phyloP scores from a whole-genome alignment of 2,888 invertebrate genomes.

The Orthonychiurus folsomi region DNA sequence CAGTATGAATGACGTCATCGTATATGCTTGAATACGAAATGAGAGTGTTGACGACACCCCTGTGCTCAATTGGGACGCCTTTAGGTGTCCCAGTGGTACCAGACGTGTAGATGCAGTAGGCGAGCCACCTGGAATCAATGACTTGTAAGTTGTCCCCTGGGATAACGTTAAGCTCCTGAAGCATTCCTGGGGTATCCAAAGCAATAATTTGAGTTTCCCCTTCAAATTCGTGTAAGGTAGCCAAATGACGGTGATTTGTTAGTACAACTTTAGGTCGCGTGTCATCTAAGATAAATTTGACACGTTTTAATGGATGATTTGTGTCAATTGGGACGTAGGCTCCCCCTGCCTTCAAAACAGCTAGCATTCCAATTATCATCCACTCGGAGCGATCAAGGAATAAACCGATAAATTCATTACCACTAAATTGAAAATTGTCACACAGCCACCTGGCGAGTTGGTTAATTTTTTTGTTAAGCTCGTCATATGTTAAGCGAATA shows the following conservation, averaged over 20 bases:
- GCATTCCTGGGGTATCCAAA: constrained; percentile 2
- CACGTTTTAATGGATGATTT: constrained; percentile 10
- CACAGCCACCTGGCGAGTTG: background rate
- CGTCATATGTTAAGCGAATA: background rate
- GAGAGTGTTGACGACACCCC: too few species aligned
- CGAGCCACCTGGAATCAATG: background rate
- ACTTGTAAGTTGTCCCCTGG: background rate
- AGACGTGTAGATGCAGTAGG: background rate
- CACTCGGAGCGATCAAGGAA: constrained; percentile 6
- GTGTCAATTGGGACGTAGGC: constrained; percentile 13
- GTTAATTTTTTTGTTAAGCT: background rate
- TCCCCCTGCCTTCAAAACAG: constrained; percentile 10
- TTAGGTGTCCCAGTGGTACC: background rate
- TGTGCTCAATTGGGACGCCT: constrained; percentile 2
- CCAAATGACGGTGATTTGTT: background rate
- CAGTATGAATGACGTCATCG: too few species aligned
- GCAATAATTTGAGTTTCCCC: background rate
- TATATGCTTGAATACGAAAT: too few species aligned
- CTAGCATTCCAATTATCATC: constrained; percentile 5
- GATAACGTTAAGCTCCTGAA: background rate
- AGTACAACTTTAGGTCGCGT: background rate
- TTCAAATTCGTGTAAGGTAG: background rate
- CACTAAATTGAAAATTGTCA: too few species aligned
- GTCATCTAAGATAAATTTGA: constrained; percentile 6
- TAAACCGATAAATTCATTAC: constrained; percentile 1